These are phyloP conservation scores for Chamaetylas fuelleborni DNA, from an alignment of 2,113 vertebrate genomes.

Conservation along the genomic window DNA sequence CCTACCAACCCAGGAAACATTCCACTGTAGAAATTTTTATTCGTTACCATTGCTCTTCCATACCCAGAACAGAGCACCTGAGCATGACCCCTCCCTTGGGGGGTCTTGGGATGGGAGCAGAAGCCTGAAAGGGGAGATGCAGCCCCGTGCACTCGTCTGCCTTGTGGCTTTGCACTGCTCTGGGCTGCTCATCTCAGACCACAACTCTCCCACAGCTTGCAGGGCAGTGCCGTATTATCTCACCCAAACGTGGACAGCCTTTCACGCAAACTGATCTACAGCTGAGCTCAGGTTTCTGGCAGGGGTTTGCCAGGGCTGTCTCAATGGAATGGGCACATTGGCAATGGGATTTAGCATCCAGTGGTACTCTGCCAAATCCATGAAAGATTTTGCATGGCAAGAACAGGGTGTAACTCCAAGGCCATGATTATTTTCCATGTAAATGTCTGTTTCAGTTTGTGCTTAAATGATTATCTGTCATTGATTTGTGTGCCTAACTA, in stretches of 20 bases:
- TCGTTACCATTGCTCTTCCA: neutral
- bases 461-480: constrained; percentile 70
- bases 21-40: neutral
- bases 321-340: neutral
- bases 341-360: neutral
- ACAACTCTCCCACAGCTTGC: rapidly evolving
- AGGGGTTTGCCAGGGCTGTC: neutral
- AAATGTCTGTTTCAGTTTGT: constrained; percentile 66
- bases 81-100: rapidly evolving
- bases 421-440: constrained; percentile 44
- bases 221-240: neutral
- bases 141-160: neutral
- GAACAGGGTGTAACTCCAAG: constrained; percentile 29
- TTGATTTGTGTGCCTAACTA: constrained; percentile 73
- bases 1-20: neutral
- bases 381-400: constrained; percentile 12
- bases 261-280: neutral
- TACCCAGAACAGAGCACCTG: neutral
- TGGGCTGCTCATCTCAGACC: neutral
- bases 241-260: neutral
- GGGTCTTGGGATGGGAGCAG: neutral
- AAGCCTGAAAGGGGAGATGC: rapidly evolving
- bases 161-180: neutral
- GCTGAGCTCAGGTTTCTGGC: neutral
- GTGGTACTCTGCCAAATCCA: constrained; percentile 20